Conservation (phyloP, 2,797 vertebrate genomes). For the Austrolebias charrua region DNA sequence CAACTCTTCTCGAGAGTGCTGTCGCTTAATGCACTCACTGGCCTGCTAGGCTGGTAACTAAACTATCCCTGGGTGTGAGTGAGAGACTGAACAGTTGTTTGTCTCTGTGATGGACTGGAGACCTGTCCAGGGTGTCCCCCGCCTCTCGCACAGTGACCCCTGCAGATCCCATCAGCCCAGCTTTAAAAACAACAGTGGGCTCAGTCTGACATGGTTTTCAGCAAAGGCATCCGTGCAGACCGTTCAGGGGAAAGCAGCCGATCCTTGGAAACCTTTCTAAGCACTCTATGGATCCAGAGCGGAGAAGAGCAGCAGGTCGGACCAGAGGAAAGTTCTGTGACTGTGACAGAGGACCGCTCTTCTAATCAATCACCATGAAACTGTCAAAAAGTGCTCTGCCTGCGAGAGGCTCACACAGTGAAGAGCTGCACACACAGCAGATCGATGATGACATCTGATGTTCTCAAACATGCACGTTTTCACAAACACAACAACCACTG, state of each 20-base stretch:
- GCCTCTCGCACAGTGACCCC: too few relatives aligned
- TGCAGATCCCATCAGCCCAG: too few relatives aligned
- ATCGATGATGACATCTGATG: neutral
- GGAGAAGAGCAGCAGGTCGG: neutral
- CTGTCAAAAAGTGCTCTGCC: slow-evolving; percentile 45
- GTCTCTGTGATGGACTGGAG: too few relatives aligned
- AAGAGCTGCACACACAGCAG: slow-evolving; percentile 20
- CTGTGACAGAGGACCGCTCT: slow-evolving; percentile 9
- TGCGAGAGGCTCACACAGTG: slow-evolving; percentile 1
- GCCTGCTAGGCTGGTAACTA: too few relatives aligned
- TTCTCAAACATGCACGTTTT: slow-evolving; percentile 19
- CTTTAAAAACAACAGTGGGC: neutral
- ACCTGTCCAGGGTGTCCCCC: too few relatives aligned
- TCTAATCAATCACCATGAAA: slow-evolving; percentile 42
- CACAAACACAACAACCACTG: neutral
- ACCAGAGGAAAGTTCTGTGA: slow-evolving; percentile 7
- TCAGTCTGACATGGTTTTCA: neutral
- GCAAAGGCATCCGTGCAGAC: neutral
- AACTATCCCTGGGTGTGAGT: too few relatives aligned
- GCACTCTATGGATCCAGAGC: neutral
- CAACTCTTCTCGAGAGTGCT: too few relatives aligned
- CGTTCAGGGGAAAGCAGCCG: neutral
- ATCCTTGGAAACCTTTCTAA: neutral
- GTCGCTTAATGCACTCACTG: too few relatives aligned
- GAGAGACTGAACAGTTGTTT: too few relatives aligned